Evolutionary conservation across 2,113 vertebrate genomes (phyloP).

Genomic region (Argyrosomus japonicus): DNA sequence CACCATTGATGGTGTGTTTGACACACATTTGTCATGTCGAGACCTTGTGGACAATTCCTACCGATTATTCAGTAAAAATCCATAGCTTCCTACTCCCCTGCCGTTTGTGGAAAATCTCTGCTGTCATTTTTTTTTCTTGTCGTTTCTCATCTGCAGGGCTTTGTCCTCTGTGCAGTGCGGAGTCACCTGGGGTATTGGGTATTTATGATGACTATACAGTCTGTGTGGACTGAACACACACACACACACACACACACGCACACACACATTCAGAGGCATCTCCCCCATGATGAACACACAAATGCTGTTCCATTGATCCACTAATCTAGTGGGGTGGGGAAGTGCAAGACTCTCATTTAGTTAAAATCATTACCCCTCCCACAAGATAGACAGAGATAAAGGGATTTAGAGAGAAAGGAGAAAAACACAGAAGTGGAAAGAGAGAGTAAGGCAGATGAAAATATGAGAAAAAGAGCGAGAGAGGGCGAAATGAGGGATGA

Average conservation of each 20-base stretch:
- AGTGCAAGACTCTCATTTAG: constrained; percentile 73
- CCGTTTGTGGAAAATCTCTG: constrained; percentile 55
- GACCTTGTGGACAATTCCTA: constrained; percentile 63
- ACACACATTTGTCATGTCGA: constrained; percentile 76
- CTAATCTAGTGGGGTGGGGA: constrained; percentile 66
- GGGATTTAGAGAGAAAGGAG: constrained; percentile 40
- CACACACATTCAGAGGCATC: constrained; percentile 14
- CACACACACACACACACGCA: constrained; percentile 32
- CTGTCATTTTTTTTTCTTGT: constrained; percentile 47
- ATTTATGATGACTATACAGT: constrained; percentile 59
- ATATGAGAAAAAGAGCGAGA: not conserved
- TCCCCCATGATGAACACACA: constrained; percentile 41
- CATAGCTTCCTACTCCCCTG: constrained; percentile 46
- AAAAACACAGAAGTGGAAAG: constrained; percentile 5
- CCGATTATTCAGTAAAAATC: constrained; percentile 70
- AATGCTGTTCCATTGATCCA: constrained; percentile 69
- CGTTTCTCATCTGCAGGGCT: constrained; percentile 28
- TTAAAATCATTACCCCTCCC: constrained; percentile 72
- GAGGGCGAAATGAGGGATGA: not conserved
- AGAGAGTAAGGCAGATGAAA: not conserved
- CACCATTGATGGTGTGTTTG: constrained; percentile 56
- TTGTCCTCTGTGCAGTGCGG: constrained; percentile 28
- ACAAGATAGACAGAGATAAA: constrained; percentile 61
- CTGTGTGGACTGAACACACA: constrained; percentile 13
- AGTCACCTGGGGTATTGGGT: constrained; percentile 39